Evolutionary conservation across 2,113 vertebrate species (phyloP).

Genomic region (Cheilinus undulatus): DNA sequence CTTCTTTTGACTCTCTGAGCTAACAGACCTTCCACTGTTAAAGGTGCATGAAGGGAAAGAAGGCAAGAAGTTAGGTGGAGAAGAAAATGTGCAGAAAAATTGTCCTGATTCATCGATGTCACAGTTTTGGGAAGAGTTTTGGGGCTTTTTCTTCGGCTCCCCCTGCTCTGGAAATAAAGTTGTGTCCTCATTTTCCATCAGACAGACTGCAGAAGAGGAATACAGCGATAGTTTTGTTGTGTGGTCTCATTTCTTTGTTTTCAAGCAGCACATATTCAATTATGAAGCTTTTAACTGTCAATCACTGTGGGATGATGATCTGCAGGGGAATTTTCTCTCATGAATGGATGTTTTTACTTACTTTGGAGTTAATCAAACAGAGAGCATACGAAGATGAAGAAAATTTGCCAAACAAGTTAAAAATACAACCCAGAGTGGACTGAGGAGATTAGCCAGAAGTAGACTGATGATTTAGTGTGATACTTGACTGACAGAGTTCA

Average conservation of each 20-base stretch:
- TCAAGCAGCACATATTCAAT: constrained; percentile 1
- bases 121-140: not conserved
- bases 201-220: not conserved
- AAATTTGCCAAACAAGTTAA: not conserved
- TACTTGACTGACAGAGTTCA: constrained; percentile 2
- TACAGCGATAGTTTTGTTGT: not conserved
- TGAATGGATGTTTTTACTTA: constrained; percentile 2
- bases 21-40: not conserved
- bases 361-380: constrained; percentile 5
- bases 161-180: constrained; percentile 21
- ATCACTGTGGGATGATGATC: constrained; percentile 8
- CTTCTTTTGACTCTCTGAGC: not conserved
- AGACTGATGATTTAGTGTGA: not conserved
- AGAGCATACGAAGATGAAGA: not conserved
- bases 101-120: constrained; percentile 1
- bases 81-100: not conserved
- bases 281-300: constrained; percentile 15
- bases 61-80: not conserved
- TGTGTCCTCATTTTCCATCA: constrained; percentile 15
- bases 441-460: not conserved
- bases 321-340: constrained; percentile 6
- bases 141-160: constrained; percentile 4
- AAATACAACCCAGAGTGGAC: not conserved
- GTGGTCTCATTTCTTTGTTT: constrained; percentile 2
- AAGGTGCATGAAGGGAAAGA: not conserved